Evolutionary conservation across 2,113 vertebrate genomes (phyloP), one percentile per base, ranked within the genome.

Genomic region (Anarhynchus alexandrinus): DNA sequence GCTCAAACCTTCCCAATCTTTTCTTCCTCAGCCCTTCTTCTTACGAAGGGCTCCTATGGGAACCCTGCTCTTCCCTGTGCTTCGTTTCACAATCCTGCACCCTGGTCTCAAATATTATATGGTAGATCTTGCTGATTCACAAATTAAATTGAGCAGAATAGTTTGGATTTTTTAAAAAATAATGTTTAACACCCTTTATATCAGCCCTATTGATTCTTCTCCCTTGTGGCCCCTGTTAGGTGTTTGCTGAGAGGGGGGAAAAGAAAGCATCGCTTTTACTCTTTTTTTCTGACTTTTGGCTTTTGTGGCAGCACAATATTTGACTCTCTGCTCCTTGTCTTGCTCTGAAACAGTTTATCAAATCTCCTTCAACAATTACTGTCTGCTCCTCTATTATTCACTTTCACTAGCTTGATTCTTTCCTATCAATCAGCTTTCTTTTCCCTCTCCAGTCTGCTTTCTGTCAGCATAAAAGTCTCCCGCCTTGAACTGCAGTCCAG

Each of bases 331-430:
- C 65, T 95, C 80, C 94, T 90, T 95, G 65, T 58, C 84, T 90
- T 81, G 85, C 55, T 94, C 87, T 93, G 84, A 73, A 97, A 65
- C 58, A 90, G 81, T 96, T 97, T 97, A 78, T 97, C 95, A 97
- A 94, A 97, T 94, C 93, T 77, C 65, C 94, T 70, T 86, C 94
- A 88, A 96, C 94, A 97, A 96, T 96, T 92, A 93, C 90, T 97
- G 70, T 94, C 95, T 72, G 71, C 58, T 96, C 73, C 80, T 95
- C 78, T 97, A 94, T 96, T 96, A 96, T 94, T 97, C 97, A 93
- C 93, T 93, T 92, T 97, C 96, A 93, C 93, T 78, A 42, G 62
- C 87, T 61, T 95, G 66, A 73, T 96, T 94, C 45, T 62, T 87
- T 96, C 80, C 93, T 97, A 95, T 96, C 90, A 95, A 83, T 96